phyloP scores from a whole-genome alignment of 2,113 vertebrate species.

The Solenodon paradoxus region DNA sequence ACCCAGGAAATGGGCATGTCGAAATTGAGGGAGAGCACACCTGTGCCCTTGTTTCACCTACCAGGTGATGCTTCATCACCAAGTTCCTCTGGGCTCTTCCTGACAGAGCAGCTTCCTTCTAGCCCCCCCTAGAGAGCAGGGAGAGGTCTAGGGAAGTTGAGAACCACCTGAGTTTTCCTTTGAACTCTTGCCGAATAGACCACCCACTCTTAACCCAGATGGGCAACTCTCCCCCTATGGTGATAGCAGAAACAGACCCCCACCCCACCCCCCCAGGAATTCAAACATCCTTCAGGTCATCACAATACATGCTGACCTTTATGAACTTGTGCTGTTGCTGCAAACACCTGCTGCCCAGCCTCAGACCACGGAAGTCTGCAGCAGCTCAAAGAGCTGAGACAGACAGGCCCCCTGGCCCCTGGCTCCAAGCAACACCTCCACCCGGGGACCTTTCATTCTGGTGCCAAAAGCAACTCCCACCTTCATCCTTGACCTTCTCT shows the following conservation, averaged over 20 bases:
- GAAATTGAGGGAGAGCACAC: neutral
- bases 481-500: neutral
- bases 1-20: neutral
- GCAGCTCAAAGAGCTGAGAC: neutral
- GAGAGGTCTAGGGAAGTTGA: neutral
- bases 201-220: neutral
- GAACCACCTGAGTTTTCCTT: neutral
- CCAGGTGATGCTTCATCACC: neutral
- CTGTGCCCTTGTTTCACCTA: neutral
- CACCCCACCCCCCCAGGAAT: no score
- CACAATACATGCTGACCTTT: neutral
- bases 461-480: neutral
- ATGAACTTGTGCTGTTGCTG: neutral
- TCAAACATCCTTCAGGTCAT: neutral
- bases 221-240: neutral
- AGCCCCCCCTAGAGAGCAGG: neutral
- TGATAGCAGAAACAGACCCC: neutral
- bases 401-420: neutral
- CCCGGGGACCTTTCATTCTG: neutral
- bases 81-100: neutral
- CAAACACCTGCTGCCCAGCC: neutral
- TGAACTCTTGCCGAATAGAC: neutral
- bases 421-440: neutral
- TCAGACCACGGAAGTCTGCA: neutral
- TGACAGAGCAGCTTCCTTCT: neutral